Conservation (phyloP, 2,888 invertebrate genomes). For the Aradus depressus region DNA sequence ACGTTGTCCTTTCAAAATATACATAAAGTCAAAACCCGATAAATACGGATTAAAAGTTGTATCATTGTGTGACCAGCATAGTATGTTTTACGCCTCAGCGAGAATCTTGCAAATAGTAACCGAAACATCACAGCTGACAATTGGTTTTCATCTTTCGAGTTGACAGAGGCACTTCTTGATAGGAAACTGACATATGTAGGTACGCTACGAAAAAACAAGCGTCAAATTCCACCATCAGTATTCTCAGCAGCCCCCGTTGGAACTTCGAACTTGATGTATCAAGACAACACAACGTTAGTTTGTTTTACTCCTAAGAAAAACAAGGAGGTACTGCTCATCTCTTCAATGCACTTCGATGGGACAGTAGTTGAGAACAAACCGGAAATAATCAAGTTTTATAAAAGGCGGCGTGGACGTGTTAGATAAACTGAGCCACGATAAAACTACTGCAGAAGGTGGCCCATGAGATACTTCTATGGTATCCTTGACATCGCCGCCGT, state of each 20-base stretch:
- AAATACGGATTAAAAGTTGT: constrained; percentile 23
- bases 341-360: constrained; percentile 5
- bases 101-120: background rate
- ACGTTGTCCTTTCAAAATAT: constrained; percentile 20
- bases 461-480: constrained; percentile 30
- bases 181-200: constrained; percentile 6
- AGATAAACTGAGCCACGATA: constrained; percentile 8
- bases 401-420: constrained; percentile 14
- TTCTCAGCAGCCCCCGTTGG: constrained; percentile 2
- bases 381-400: constrained; percentile 7
- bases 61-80: constrained; percentile 17
- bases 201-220: constrained; percentile 12
- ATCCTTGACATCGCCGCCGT: constrained; percentile 31
- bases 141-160: constrained; percentile 13
- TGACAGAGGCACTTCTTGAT: constrained; percentile 4
- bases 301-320: constrained; percentile 12
- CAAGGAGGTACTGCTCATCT: constrained; percentile 10
- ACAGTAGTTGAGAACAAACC: background rate
- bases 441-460: constrained; percentile 30
- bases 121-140: constrained; percentile 14
- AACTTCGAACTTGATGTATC: constrained; percentile 7
- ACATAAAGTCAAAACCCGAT: constrained; percentile 17
- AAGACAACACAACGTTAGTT: constrained; percentile 9
- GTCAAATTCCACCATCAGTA: constrained; percentile 5
- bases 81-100: constrained; percentile 15